Percentiles rank a stretch among this genome's conserved stretches.
Conservation (phyloP, 2,797 vertebrate species). For the Margarornis squamiger region DNA sequence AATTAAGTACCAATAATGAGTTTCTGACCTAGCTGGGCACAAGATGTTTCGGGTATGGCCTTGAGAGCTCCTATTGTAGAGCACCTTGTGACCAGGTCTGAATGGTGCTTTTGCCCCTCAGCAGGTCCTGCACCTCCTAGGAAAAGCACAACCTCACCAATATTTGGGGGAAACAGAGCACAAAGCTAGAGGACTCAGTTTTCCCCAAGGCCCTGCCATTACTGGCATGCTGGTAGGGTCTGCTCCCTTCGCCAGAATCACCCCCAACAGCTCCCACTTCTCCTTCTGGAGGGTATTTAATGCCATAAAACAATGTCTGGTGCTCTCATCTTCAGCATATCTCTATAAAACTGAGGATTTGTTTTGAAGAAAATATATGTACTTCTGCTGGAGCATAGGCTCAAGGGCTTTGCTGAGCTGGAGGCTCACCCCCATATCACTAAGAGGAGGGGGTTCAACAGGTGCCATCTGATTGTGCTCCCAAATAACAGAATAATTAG, state of each 20-base stretch:
- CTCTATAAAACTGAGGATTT: not conserved
- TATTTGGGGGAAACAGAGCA: not conserved
- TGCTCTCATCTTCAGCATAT: not conserved
- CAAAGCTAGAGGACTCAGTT: not conserved
- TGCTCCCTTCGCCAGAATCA: not conserved
- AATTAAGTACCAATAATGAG: not conserved
- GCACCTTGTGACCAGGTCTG: not conserved
- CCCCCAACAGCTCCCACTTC: not conserved
- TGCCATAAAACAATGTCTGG: not conserved
- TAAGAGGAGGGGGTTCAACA: not conserved
- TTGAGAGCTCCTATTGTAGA: not conserved
- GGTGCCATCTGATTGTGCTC: rapidly evolving
- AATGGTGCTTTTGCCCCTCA: not conserved
- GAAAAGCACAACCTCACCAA: not conserved
- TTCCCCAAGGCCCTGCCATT: not conserved
- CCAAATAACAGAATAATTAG: not conserved
- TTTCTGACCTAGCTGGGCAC: not conserved
- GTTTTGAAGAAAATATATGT: not conserved
- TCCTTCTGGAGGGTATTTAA: not conserved
- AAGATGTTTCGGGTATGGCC: rapidly evolving
- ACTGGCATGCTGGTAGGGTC: not conserved
- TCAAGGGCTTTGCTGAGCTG: not conserved
- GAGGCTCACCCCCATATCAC: not conserved
- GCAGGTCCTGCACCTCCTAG: not conserved
- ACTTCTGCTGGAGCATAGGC: not conserved